Evolutionary conservation across 2,888 invertebrate species (phyloP).

Genomic region (Corbicula japonica): DNA sequence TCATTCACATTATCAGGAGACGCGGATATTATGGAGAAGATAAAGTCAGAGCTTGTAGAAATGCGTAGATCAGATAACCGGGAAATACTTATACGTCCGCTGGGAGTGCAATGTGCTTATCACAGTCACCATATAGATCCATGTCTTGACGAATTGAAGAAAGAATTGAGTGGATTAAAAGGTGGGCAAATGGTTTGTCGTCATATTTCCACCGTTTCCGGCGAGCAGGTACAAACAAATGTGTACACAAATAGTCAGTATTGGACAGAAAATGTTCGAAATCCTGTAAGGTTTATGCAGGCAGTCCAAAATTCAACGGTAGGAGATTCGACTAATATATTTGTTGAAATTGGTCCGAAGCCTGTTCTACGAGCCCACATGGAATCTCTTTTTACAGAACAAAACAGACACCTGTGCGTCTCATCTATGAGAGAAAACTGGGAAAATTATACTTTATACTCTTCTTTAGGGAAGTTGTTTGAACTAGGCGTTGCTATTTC

Average conservation of each 20-base stretch:
- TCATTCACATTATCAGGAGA: conserved; percentile 73
- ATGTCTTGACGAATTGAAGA: too few species aligned
- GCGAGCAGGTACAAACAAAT: too few species aligned
- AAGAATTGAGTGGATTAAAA: too few species aligned
- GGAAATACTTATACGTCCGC: conserved; percentile 33
- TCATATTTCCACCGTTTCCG: too few species aligned
- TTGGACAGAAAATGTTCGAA: conserved; percentile 74
- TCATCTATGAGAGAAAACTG: too few species aligned
- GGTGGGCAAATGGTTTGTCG: too few species aligned
- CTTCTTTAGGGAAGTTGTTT: too few species aligned
- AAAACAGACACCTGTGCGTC: too few species aligned
- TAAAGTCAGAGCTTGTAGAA: conserved; percentile 49
- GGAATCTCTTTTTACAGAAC: conserved; percentile 4
- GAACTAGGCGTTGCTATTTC: too few species aligned
- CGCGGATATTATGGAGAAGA: conserved; percentile 39
- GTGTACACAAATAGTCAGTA: conserved; percentile 69
- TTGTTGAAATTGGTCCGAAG: conserved; percentile 77
- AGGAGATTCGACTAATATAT: conserved; percentile 54
- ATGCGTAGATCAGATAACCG: not conserved
- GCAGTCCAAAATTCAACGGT: conserved; percentile 51
- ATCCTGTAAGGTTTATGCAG: conserved; percentile 72
- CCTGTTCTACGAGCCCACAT: conserved; percentile 61
- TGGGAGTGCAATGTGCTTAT: conserved; percentile 73
- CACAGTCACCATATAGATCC: conserved; percentile 71
- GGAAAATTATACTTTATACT: too few species aligned